Evolutionary conservation across 2,797 vertebrate genomes (phyloP), one percentile per base, ranked within the genome.

Genomic region (Chromobotia macracanthus): DNA sequence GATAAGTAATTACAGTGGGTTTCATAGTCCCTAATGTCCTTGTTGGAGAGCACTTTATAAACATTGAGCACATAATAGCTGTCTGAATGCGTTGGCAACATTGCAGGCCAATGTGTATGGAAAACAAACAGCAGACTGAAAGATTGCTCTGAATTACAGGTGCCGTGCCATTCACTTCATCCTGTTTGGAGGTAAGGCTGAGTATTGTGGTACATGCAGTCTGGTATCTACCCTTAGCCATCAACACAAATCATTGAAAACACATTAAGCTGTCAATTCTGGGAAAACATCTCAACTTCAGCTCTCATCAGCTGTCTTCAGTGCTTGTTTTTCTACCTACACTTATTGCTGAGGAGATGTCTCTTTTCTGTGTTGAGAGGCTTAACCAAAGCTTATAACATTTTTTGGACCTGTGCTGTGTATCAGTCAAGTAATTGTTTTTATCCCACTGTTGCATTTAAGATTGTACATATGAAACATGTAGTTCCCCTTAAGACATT

Each of bases 111-210:
- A 48, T 69, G 75, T 78, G 64, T 69, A 78, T 75, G 48, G 58
- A 75, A 73, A 79, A 81, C 80, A 83, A 85, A 83, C 68, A 51
- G 55, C 16, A 15, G 66, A 70, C 60, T 63, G 55, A 73, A 71
- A 77, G 60, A 63, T 64, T 67, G 82, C 72, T 79, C 55, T 77
- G 65, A 80, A 85, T 83, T 81, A 80, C 79, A 85, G 84, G 68
- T 83, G 55, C 51, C 10, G 68, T 85, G 79, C 81, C 71, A 41
- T 79, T 81, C 53, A n/a, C 58, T 41, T 72, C 48, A 79, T 58
- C 67, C 18, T 56, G 58, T 55, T 48, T 74, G 64, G 50, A 80
- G 38, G 60, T 72, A 60, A 80, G 2, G 55, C 46, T 63, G 23
- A n/a, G 19, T 21, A 18, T 75, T 55, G 21, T 64, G 69, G 51